Evolutionary conservation across 2,888 invertebrate species (phyloP).

Genomic region (Ferrisia virgata): DNA sequence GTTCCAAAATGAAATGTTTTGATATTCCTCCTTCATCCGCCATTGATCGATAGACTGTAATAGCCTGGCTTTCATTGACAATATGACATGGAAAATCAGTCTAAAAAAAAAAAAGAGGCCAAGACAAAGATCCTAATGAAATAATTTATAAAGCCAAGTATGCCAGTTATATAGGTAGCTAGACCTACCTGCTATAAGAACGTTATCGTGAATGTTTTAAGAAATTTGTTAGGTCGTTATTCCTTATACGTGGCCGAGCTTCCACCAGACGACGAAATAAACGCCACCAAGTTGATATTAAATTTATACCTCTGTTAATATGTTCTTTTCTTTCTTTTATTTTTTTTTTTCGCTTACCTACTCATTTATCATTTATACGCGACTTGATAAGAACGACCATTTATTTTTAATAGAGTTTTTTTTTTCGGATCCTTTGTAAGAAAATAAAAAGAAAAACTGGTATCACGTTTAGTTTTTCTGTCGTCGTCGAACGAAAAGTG

Average conservation of each 20-base stretch:
- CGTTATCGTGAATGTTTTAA: neutral
- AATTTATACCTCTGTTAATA: neutral
- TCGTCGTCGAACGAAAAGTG: neutral
- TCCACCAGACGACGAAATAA: neutral
- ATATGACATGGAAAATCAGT: no score
- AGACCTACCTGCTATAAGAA: no score
- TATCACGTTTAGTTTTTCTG: neutral
- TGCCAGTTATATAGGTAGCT: neutral
- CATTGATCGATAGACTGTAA: no score
- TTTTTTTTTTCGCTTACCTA: neutral
- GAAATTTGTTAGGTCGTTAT: neutral
- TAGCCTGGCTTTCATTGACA: no score
- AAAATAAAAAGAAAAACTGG: neutral
- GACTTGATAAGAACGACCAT: conserved; percentile 1
- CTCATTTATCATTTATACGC: neutral
- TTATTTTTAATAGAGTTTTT: neutral
- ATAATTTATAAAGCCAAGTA: neutral
- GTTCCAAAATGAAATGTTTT: no score
- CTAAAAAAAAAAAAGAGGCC: no score
- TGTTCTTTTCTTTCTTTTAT: neutral
- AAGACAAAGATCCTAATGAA: neutral
- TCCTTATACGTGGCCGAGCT: no score
- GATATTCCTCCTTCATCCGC: no score
- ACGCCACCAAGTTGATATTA: neutral
- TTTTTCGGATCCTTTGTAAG: neutral